Base-by-base conservation (phyloP, 2,113 vertebrate genomes). In the Pelecanoides urinatrix region DNA sequence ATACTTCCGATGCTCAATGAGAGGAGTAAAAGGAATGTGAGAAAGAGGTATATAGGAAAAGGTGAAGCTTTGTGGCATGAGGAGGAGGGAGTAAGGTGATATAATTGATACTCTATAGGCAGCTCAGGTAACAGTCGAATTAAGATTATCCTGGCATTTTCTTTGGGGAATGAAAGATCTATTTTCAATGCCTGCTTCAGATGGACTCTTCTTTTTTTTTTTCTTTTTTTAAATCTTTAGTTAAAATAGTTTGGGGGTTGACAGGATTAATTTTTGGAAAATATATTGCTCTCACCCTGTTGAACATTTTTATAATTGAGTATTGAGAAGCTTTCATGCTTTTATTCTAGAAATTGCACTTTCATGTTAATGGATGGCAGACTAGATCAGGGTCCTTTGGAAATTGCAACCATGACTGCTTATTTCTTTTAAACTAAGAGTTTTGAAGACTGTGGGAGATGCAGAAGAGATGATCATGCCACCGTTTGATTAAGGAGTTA, bases 101-200 rank as follows among this genome's bases (percentile, higher is more conserved):
- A 50, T 16, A 92, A 83, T 42, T 58, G 85, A 38, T 93, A 49
- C 78, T 85, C 26, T 44, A 32, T 42, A 86, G 85, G 55, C 59
- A 80, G 85, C 88, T 97, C 92, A 90, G 87, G 92, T 97, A 89
- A 62, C 90, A 79, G 66, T 56, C 18, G 38, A 96, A 90, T 94
- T 72, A 92, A 87, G 81, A 65, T 94, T 85, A 76, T 76, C 62
- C 50, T 79, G 27, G 4, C 1, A 0, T 62, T 96, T 93, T 87
- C 36, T 90, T 90, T 9, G 14, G 34, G 30, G 27, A 55, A 68
- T 72, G 66, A 76, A 88, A 86, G 53, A 71, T 94, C 42, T 88
- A 1, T 70, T 90, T 88, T 77, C 65, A 90, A 8, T 67, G 52
- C 7, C n/a, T 92, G 17, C 44, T 86, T 92, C 49, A 65, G 56